Conservation (phyloP, 2,797 vertebrate genomes). For the Sebastes kiyomatsui region DNA sequence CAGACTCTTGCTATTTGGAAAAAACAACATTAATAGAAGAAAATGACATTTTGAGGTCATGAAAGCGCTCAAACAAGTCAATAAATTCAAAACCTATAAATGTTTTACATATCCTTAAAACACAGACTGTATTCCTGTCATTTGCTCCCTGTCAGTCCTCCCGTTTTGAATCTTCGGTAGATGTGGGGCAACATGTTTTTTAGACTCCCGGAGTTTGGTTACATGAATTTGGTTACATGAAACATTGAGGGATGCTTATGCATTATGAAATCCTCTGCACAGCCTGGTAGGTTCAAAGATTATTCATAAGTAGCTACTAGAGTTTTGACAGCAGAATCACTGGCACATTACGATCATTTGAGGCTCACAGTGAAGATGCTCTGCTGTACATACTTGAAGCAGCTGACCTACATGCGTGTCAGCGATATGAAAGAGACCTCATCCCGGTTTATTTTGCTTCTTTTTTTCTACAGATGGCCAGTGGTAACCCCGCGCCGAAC, state of each 20-base stretch:
- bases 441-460: background rate
- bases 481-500: background rate
- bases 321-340: conserved; percentile 37
- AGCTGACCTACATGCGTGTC: conserved; percentile 13
- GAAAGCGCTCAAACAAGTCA: background rate
- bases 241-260: conserved; percentile 34
- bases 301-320: conserved; percentile 24
- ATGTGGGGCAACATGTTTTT: conserved; percentile 35
- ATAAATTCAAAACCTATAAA: background rate
- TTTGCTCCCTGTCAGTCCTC: background rate
- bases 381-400: background rate
- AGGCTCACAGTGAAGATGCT: background rate
- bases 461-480: conserved; percentile 6
- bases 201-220: background rate
- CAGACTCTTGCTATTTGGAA: background rate
- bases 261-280: conserved; percentile 36
- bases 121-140: background rate
- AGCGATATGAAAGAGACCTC: background rate
- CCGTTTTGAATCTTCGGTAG: background rate
- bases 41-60: conserved; percentile 37
- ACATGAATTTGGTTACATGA: conserved; percentile 26
- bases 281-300: conserved; percentile 31
- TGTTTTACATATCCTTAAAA: background rate
- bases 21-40: background rate
- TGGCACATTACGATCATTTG: background rate